Base-by-base conservation (phyloP, 2,888 invertebrate genomes). In the Gasteruption jaculator region DNA sequence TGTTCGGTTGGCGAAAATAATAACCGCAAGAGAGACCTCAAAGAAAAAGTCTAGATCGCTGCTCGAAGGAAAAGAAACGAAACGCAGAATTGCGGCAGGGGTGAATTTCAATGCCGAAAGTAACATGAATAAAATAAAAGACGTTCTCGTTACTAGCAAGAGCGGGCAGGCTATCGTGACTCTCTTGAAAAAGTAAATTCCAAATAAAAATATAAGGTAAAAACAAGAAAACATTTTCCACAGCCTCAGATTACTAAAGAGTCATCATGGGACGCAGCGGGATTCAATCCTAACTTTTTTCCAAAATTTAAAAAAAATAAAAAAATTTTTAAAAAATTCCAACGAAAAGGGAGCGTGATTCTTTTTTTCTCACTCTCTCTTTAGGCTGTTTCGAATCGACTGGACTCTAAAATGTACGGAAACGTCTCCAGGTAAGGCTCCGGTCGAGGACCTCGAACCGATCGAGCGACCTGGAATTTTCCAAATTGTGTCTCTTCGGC, bases 181-280 rank as follows among this genome's bases (percentile, higher is more conserved):
- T n/a, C n/a, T n/a, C n/a, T n/a, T n/a, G n/a, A n/a, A n/a, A n/a
- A n/a, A n/a, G n/a, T n/a, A n/a, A n/a, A n/a, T n/a, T n/a, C n/a
- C n/a, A n/a, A 32, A 29, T 4, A 36, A 14, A 25, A 6, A 34
- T 29, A 5, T 26, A 30, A 24, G 11, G 32, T 44, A 6, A n/a
- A 20, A 11, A 25, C 25, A 39, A 47, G 43, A 54, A n/a, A n/a
- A n/a, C n/a, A n/a, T n/a, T n/a, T n/a, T n/a, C n/a, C n/a, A n/a
- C n/a, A 63, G 70, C 71, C 71, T 71, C 71, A 71, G 71, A 71
- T 71, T 71, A 71, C 71, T 71, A 71, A 71, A 71, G 71, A 65
- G 60, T 68, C 64, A 56, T 65, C 71, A 67, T 42, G 30, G 39
- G 38, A 46, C 50, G 58, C 62, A 57, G 59, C 60, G 57, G 61